Evolutionary conservation across 2,797 vertebrate genomes (phyloP), one percentile per base, ranked within the genome.

Genomic region (Anableps anableps): DNA sequence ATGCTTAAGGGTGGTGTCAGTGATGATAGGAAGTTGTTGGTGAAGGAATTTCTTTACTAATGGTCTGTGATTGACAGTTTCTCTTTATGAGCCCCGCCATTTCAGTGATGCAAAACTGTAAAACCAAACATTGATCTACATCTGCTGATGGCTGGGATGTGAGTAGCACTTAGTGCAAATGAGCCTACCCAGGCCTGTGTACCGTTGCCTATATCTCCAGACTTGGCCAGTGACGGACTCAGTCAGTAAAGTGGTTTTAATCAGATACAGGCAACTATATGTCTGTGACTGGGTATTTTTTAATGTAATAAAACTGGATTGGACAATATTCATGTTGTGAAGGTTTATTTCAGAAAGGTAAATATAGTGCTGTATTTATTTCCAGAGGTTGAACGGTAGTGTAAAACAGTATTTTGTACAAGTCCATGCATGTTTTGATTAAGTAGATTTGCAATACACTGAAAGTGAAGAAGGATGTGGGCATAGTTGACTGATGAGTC

Each of bases 91-190:
- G 89, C 90, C 73, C 80, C 78, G 90, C 92, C 88, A 89, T 92
- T 91, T 89, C 83, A 86, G 88, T 79, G 86, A 91, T 88, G 91
- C 88, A 88, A 88, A 93, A 91, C 88, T 85, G 88, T 93, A 91
- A 91, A 93, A 93, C 86, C 87, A 93, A 77, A 86, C 92, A 92
- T 93, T 94, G 93, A 95, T 95, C 92, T 86, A 77, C 86, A 82
- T 89, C 71, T 64, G 81, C 92, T 93, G 95, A 94, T 92, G 90
- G 90, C 84, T 77, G 78, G 85, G 85, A 91, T 91, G 74, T 85
- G 90, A 91, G 81, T 88, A 92, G 94, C 94, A 94, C 93, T 94
- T 93, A 94, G 88, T 77, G 84, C 62, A 80, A 81, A 77, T 89
- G 83, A 92, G 91, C 66, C 85, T 9, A 91, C 89, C 88, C 84